Conservation (phyloP, 1,140 invertebrate species). For the Zaprionus gabonicus region DNA sequence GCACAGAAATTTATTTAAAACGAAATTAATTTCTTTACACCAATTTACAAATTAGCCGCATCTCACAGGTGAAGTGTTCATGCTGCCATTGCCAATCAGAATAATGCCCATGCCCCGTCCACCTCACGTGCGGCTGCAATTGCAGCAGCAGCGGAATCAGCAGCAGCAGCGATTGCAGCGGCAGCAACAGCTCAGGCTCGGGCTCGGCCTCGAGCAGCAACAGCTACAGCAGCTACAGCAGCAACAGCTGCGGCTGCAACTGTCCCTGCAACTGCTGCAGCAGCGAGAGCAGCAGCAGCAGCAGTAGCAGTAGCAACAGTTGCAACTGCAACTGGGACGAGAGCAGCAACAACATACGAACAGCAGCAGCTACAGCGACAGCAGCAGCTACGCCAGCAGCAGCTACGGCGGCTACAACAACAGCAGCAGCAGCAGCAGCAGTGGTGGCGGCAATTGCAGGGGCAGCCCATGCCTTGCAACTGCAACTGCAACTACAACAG, state of each 20-base stretch:
- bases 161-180: conserved; percentile 1
- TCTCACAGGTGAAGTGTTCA: conserved; percentile 80
- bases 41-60: conserved; percentile 72
- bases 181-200: neutral
- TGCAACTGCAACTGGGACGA: conserved; percentile 11
- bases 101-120: conserved; percentile 55
- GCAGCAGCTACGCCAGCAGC: conserved; percentile 10
- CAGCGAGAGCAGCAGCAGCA: conserved; percentile 21
- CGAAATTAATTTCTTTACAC: conserved; percentile 79
- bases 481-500: conserved; percentile 7
- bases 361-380: conserved; percentile 10
- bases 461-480: neutral
- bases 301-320: conserved; percentile 14
- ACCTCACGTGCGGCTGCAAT: conserved; percentile 22
- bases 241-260: neutral
- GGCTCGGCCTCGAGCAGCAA: neutral
- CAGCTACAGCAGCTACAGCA: neutral
- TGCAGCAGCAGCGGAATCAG: conserved; percentile 5
- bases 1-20: conserved; percentile 84
- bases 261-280: neutral
- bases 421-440: conserved; percentile 24
- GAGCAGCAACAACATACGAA: conserved; percentile 17
- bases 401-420: neutral
- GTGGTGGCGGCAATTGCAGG: neutral
- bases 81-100: conserved; percentile 75